phyloP scores from a whole-genome alignment of 2,888 invertebrate species.

The Harpalus rufipes region DNA sequence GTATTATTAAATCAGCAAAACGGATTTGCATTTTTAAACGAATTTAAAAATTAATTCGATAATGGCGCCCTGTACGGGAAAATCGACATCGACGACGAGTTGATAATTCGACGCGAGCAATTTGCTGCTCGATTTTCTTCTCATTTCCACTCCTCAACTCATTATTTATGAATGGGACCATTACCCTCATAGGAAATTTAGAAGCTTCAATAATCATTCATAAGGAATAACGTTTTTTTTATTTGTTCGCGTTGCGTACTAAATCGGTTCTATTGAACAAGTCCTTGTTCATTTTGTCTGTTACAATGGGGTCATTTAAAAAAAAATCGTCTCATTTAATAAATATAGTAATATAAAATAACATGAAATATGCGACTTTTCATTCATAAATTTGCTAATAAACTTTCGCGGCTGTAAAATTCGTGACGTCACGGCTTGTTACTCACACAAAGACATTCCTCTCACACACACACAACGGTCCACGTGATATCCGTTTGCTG shows the following conservation, averaged over 20 bases:
- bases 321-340: too few species aligned
- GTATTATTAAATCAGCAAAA: conserved; percentile 49
- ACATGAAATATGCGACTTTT: too few species aligned
- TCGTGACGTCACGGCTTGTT: too few species aligned
- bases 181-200: background rate
- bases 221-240: background rate
- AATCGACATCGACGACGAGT: background rate
- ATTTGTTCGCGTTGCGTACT: background rate
- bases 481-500: too few species aligned
- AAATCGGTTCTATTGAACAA: too few species aligned
- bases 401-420: too few species aligned
- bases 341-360: too few species aligned
- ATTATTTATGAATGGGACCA: conserved; percentile 29
- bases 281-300: too few species aligned
- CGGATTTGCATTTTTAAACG: conserved; percentile 55
- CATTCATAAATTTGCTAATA: too few species aligned
- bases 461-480: too few species aligned
- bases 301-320: too few species aligned
- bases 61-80: conserved; percentile 6
- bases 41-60: conserved; percentile 57
- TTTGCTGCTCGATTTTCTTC: conserved; percentile 13
- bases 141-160: background rate
- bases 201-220: background rate
- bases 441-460: too few species aligned
- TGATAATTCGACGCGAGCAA: conserved; percentile 27